Evolutionary conservation across 2,797 vertebrate species (phyloP).

Genomic region (Oryzias sinensis): DNA sequence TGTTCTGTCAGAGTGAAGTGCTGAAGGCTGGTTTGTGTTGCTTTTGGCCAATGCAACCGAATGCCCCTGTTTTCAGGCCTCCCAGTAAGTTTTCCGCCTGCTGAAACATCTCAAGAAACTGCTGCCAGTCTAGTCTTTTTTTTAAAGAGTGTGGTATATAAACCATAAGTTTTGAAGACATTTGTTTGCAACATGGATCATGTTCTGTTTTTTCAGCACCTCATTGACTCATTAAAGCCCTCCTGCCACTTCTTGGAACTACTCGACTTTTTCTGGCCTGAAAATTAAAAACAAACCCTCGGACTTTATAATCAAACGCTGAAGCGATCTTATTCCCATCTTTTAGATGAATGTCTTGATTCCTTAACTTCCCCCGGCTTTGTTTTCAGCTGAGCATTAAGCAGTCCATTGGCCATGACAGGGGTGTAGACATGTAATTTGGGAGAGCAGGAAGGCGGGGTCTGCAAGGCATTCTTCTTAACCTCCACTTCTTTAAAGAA

Average conservation of each 20-base stretch:
- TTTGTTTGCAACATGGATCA: slow-evolving; percentile 12
- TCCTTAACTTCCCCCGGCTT: slow-evolving; percentile 56
- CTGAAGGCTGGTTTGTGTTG: slow-evolving; percentile 59
- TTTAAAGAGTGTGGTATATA: slow-evolving; percentile 53
- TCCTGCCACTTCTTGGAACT: too few relatives aligned
- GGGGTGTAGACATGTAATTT: slow-evolving; percentile 79
- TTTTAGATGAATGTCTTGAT: slow-evolving; percentile 59
- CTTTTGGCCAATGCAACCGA: slow-evolving; percentile 51
- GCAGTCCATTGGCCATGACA: slow-evolving; percentile 68
- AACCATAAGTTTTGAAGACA: slow-evolving; percentile 27
- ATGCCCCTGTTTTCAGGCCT: slow-evolving; percentile 61
- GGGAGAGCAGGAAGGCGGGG: slow-evolving; percentile 56
- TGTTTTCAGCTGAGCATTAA: slow-evolving; percentile 69
- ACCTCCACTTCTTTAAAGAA: slow-evolving; percentile 78
- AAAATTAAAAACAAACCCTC: slow-evolving; percentile 27
- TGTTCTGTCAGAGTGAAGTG: slow-evolving; percentile 52
- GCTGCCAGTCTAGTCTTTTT: slow-evolving; percentile 30
- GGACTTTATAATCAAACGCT: slow-evolving; percentile 23
- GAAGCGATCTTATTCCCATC: slow-evolving; percentile 29
- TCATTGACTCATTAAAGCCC: too few relatives aligned
- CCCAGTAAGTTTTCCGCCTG: slow-evolving; percentile 50
- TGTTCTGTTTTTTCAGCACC: slow-evolving; percentile 6
- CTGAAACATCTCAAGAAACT: slow-evolving; percentile 28
- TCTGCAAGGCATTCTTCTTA: slow-evolving; percentile 75
- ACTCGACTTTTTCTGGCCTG: not conserved